These are phyloP conservation scores for Ips typographus DNA, from an alignment of 1,140 invertebrate species.

Conservation along the genomic window DNA sequence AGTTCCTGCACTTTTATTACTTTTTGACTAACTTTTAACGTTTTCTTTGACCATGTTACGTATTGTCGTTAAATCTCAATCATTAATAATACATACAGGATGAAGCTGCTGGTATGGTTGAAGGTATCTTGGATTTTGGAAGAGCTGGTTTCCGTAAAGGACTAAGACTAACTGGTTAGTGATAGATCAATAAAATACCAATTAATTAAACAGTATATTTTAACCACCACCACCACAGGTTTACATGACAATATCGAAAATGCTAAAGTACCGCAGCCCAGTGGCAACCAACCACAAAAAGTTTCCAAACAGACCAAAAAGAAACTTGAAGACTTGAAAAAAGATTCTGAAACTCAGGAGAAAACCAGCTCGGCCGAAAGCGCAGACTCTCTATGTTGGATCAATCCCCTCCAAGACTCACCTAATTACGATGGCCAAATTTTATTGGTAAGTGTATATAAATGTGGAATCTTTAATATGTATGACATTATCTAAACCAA, in stretches of 20 bases:
- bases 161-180: constrained; percentile 53
- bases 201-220: not conserved
- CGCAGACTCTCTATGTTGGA: constrained; percentile 42
- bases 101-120: constrained; percentile 61
- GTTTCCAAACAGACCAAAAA: constrained; percentile 21
- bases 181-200: not conserved
- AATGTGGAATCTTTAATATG: constrained; percentile 21
- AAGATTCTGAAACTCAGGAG: constrained; percentile 28
- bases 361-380: constrained; percentile 29
- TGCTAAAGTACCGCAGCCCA: constrained; percentile 31
- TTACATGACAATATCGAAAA: constrained; percentile 56
- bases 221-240: constrained; percentile 39
- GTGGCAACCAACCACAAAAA: constrained; percentile 8
- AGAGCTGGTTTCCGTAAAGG: constrained; percentile 60
- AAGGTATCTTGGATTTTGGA: constrained; percentile 60
- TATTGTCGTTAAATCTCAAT: too few relatives aligned
- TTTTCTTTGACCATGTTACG: too few relatives aligned
- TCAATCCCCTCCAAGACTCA: constrained; percentile 44
- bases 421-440: constrained; percentile 43
- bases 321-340: constrained; percentile 26
- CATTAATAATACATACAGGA: constrained; percentile 48
- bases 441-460: constrained; percentile 43
- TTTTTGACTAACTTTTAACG: too few relatives aligned
- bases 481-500: constrained; percentile 16
- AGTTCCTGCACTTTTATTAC: too few relatives aligned